Base-by-base conservation (phyloP, 2,888 invertebrate species). In the Drosophila anomalipes region DNA sequence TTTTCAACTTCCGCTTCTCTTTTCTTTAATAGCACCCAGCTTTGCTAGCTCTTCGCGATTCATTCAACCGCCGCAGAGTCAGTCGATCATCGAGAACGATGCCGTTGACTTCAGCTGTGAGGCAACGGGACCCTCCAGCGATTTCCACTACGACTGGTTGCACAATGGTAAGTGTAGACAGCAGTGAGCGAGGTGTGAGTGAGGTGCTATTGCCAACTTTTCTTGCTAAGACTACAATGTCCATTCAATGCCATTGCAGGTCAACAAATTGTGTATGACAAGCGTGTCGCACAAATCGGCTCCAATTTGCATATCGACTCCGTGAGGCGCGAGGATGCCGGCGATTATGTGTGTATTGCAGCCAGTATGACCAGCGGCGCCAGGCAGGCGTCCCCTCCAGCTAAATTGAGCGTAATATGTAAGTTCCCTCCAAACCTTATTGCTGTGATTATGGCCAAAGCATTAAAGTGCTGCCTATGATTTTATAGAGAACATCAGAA, bases 341-440 rank as follows among this genome's bases (percentile, higher is more conserved):
- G 93, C 41, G 93, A 93, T 82, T 93, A 93, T 85, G 91, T 93
- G 70, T 93, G 93, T 79, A 93, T 93, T 79, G 93, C 93, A 58
- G 92, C 93, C 77, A 93, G 92, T 83, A 83, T 82, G 77, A 86
- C 91, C 77, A 93, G 91, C 82, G 93, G 93, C 74, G 93, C 93
- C 85, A 91, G 93, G 75, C 92, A 93, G 85, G 93, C 93, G 63
- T 93, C 93, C 69, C 93, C 93, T 39, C 91, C 93, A 74, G 93
- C 93, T 61, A 91, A 91, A 75, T 89, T 93, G 81, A 93, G 88
- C 85, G 87, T 93, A 65, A 93, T 93, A 83, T 93, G 93, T 93
- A 89, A 93, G 93, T 92, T 86, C 62, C 28, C 33, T 10, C 1
- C 52, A 47, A 26, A 9, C 47, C 16, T 26, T 47, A 26, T 16